Percentiles rank a stretch among this genome's conserved stretches.
These are phyloP conservation scores for Hylyphantes graminicola DNA, from an alignment of 1,140 invertebrate genomes.

Conservation along the genomic window DNA sequence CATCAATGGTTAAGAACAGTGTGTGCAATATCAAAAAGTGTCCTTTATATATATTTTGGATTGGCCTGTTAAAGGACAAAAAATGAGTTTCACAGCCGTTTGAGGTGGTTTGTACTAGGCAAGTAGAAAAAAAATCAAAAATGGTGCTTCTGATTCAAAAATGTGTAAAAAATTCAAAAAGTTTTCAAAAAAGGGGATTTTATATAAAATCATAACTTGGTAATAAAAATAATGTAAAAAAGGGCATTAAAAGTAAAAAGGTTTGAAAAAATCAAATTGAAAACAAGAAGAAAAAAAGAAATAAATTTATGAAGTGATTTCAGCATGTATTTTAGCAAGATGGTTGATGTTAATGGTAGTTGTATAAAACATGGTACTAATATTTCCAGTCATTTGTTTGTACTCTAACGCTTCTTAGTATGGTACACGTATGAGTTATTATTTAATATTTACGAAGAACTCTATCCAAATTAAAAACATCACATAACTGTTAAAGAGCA, in stretches of 20 bases:
- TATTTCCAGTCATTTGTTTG: no score
- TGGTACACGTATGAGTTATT: no score
- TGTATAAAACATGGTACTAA: no score
- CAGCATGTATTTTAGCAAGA: not conserved
- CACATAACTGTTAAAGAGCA: no score
- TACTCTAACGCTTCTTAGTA: no score
- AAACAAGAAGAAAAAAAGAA: not conserved
- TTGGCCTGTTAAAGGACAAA: not conserved
- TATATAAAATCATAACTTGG: not conserved
- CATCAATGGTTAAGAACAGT: conserved; percentile 43
- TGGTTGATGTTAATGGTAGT: no score
- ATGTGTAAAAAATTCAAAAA: not conserved
- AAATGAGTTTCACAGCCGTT: not conserved
- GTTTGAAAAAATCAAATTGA: not conserved
- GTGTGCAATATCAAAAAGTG: conserved; percentile 42
- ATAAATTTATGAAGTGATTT: not conserved
- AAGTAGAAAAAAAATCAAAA: conserved; percentile 28
- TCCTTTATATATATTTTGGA: not conserved
- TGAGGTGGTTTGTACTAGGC: not conserved
- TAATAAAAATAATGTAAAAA: not conserved
- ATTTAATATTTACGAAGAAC: no score
- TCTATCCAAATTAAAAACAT: no score
- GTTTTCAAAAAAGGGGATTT: not conserved
- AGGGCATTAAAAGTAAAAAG: not conserved
- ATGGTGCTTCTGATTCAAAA: conserved; percentile 27